phyloP scores from a whole-genome alignment of 2,797 vertebrate genomes.

The Amblyopsis hoosieri region DNA sequence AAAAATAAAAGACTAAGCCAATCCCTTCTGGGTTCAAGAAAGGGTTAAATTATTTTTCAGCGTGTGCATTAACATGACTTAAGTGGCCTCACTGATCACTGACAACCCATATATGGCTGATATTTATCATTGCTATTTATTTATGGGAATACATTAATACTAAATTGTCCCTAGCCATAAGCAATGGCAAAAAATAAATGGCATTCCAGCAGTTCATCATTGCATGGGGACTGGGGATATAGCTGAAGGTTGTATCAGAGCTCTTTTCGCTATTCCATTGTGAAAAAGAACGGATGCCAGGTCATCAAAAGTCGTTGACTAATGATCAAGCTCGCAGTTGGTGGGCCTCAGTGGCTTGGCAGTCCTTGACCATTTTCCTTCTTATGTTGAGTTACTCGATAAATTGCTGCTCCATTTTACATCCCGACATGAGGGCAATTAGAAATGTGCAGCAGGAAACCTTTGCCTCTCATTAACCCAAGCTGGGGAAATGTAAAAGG shows the following conservation, averaged over 20 bases:
- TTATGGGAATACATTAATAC: conserved; percentile 19
- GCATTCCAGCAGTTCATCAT: conserved; percentile 34
- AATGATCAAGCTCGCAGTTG: conserved; percentile 61
- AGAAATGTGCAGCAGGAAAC: conserved; percentile 64
- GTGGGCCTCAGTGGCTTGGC: conserved; percentile 63
- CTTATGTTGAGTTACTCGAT: conserved; percentile 70
- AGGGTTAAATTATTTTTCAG: not conserved
- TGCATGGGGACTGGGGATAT: conserved; percentile 10
- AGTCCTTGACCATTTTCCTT: conserved; percentile 69
- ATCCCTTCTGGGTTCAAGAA: too few relatives aligned
- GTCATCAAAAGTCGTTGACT: conserved; percentile 61
- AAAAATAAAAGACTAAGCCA: too few relatives aligned
- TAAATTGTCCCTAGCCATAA: not conserved
- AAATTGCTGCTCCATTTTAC: conserved; percentile 72
- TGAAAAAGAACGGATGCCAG: conserved; percentile 45
- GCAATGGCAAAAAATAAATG: conserved; percentile 8
- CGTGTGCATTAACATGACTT: not conserved
- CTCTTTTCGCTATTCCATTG: conserved; percentile 33
- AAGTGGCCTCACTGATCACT: not conserved
- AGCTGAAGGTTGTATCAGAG: conserved; percentile 28
- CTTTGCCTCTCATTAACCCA: conserved; percentile 77
- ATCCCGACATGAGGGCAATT: conserved; percentile 70
- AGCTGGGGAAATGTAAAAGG: conserved; percentile 54
- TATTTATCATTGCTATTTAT: conserved; percentile 16
- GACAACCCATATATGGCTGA: conserved; percentile 4